These are phyloP conservation scores for Operophtera brumata DNA, from an alignment of 2,888 invertebrate genomes.

Conservation along the genomic window DNA sequence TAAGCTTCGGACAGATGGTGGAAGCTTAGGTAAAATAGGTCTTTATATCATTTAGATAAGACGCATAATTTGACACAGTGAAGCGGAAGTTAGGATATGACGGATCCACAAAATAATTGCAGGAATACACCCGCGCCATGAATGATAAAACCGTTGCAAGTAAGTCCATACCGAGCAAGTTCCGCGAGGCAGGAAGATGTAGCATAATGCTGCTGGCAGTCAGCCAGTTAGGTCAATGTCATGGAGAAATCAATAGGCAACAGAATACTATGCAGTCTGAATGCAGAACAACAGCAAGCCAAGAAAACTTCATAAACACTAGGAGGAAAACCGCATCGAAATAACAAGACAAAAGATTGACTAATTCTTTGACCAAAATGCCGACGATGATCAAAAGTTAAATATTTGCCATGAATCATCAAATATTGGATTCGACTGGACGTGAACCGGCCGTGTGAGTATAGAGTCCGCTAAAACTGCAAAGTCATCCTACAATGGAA, in stretches of 20 bases:
- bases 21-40: neutral
- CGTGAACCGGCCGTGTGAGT: neutral
- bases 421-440: slow-evolving; percentile 4
- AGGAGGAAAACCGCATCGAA: slow-evolving; percentile 7
- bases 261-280: slow-evolving; percentile 10
- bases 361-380: neutral
- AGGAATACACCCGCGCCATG: no score
- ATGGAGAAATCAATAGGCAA: slow-evolving; percentile 20
- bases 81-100: no score
- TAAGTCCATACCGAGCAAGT: no score
- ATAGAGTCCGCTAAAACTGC: no score
- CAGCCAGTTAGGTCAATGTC: slow-evolving; percentile 28
- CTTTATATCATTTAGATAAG: neutral
- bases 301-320: neutral
- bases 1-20: neutral
- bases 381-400: neutral
- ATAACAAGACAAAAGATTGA: neutral
- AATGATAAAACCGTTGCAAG: no score
- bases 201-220: slow-evolving; percentile 17
- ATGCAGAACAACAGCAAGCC: slow-evolving; percentile 10
- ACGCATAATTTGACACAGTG: neutral
- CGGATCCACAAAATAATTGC: no score
- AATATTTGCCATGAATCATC: slow-evolving; percentile 16
- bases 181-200: neutral
- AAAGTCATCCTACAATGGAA: no score